phyloP scores from a whole-genome alignment of 2,888 invertebrate genomes.

The Achlya flavicornis region DNA sequence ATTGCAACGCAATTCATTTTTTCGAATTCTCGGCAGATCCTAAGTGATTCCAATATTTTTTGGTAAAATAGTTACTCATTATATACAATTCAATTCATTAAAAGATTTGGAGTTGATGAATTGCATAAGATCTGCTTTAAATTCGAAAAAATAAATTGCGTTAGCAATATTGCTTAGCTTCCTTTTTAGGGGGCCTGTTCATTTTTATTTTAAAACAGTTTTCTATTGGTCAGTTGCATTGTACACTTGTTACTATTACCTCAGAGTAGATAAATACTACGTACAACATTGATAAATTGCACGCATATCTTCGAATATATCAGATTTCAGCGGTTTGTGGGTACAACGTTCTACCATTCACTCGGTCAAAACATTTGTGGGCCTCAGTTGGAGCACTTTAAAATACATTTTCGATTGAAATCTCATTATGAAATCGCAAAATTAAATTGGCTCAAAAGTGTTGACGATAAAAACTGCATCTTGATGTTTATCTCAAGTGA shows the following conservation, averaged over 20 bases:
- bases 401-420: neutral
- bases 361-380: neutral
- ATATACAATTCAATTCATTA: too few relatives aligned
- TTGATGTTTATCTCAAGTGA: conserved; percentile 14
- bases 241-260: neutral
- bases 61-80: too few relatives aligned
- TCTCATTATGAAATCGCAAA: neutral
- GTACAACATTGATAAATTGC: neutral
- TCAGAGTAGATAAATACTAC: too few relatives aligned
- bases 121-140: too few relatives aligned
- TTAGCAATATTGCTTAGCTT: too few relatives aligned
- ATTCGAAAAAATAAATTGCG: too few relatives aligned
- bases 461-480: conserved; percentile 22
- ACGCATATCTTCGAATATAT: conserved; percentile 28
- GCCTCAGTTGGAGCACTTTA: neutral
- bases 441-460: neutral
- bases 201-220: neutral
- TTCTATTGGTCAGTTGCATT: neutral
- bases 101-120: too few relatives aligned
- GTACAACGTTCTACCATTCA: conserved; percentile 21
- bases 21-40: too few relatives aligned
- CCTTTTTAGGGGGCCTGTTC: too few relatives aligned
- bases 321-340: conserved; percentile 65
- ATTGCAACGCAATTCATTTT: too few relatives aligned
- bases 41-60: too few relatives aligned